phyloP scores from a whole-genome alignment of 2,888 invertebrate species.

The Himalopsyche japonica region DNA sequence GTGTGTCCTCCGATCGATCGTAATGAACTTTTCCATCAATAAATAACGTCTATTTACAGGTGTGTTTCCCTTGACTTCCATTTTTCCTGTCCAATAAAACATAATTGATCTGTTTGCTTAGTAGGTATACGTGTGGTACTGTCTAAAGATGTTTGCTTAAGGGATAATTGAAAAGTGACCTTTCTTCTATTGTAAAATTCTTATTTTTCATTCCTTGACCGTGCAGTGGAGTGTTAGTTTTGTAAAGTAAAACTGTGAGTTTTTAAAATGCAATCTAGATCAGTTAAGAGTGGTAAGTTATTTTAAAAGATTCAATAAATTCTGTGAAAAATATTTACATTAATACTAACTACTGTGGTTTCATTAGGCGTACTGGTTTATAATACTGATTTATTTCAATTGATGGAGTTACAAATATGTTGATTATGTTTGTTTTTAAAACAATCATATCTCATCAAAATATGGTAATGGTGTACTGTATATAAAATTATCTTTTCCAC shows the following conservation, averaged over 20 bases:
- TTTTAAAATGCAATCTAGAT: background rate
- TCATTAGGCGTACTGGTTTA: too few relatives aligned
- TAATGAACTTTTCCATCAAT: background rate
- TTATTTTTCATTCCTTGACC: background rate
- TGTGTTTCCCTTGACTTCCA: background rate
- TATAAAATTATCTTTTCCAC: too few relatives aligned
- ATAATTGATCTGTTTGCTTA: background rate
- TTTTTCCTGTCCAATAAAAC: background rate
- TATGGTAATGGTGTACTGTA: too few relatives aligned
- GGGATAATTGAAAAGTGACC: background rate
- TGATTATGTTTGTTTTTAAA: too few relatives aligned
- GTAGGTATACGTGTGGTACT: background rate
- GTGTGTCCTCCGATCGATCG: background rate
- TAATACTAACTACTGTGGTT: too few relatives aligned
- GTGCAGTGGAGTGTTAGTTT: background rate
- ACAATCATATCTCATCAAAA: too few relatives aligned
- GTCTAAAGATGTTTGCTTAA: background rate
- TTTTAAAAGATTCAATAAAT: background rate
- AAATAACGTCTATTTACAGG: background rate
- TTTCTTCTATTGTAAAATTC: background rate
- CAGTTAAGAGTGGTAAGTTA: background rate
- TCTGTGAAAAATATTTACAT: too few relatives aligned
- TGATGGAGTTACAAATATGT: too few relatives aligned
- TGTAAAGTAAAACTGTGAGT: background rate
- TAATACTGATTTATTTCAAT: too few relatives aligned